phyloP scores from a whole-genome alignment of 1,140 invertebrate species.

The Drosophila serrata region DNA sequence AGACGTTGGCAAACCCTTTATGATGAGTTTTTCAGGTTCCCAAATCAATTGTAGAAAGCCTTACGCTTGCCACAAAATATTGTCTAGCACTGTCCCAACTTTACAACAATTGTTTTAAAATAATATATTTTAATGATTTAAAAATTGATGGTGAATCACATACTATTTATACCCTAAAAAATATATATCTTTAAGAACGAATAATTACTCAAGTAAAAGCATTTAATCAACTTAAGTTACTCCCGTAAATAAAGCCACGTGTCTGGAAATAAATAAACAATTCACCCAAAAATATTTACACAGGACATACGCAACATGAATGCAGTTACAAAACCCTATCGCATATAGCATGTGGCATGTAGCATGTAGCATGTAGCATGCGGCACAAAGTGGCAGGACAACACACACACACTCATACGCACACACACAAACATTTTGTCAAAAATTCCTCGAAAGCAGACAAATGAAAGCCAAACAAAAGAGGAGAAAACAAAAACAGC shows the following conservation, averaged over 20 bases:
- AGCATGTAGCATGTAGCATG: slow-evolving; percentile 21
- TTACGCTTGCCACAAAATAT: not conserved
- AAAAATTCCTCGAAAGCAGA: slow-evolving; percentile 46
- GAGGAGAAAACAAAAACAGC: slow-evolving; percentile 60
- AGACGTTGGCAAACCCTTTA: slow-evolving; percentile 32
- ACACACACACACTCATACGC: slow-evolving; percentile 28
- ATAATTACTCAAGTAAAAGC: not conserved
- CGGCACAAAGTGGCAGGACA: slow-evolving; percentile 51
- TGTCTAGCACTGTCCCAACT: not conserved
- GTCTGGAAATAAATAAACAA: slow-evolving; percentile 6
- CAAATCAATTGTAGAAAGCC: slow-evolving; percentile 32
- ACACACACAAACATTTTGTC: slow-evolving; percentile 59
- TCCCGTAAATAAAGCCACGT: not conserved
- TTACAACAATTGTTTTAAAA: not conserved
- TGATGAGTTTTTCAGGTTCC: not conserved
- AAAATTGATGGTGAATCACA: too few species aligned
- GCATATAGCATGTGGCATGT: not conserved
- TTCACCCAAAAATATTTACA: slow-evolving; percentile 34
- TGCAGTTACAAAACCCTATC: slow-evolving; percentile 26
- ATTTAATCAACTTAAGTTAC: slow-evolving; percentile 3
- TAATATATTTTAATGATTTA: not conserved
- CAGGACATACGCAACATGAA: slow-evolving; percentile 56
- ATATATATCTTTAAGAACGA: too few species aligned
- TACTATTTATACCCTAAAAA: not conserved
- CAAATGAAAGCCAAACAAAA: slow-evolving; percentile 41